Conservation (phyloP, 1,140 invertebrate species). For the Stegodyphus mimosarum region DNA sequence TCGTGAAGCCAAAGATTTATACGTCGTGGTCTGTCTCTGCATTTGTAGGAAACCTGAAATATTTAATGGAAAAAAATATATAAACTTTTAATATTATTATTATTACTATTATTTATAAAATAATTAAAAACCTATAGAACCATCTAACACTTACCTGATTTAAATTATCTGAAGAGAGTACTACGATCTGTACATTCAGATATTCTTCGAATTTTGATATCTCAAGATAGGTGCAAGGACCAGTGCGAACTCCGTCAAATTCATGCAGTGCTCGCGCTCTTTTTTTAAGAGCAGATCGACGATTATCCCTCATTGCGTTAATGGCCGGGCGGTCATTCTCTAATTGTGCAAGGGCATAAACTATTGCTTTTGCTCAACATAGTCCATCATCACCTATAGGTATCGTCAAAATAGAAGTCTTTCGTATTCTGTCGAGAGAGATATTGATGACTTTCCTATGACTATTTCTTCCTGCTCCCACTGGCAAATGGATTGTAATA, state of each 20-base stretch:
- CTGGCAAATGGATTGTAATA: neutral
- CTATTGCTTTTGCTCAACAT: neutral
- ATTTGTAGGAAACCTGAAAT: conserved; percentile 1
- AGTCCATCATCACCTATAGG: neutral
- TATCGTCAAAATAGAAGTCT: neutral
- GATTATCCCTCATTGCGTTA: neutral
- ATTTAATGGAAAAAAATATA: neutral
- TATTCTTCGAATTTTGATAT: neutral
- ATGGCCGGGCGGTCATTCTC: neutral
- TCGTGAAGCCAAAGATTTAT: neutral
- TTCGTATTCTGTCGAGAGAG: neutral
- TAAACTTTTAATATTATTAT: neutral
- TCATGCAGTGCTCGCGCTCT: neutral
- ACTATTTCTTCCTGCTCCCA: neutral
- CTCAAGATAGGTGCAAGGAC: neutral
- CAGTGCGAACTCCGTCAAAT: neutral
- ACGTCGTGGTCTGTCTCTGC: neutral
- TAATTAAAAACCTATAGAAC: neutral
- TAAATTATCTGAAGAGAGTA: neutral
- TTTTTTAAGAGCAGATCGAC: neutral
- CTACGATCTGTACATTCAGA: neutral
- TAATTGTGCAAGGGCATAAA: neutral
- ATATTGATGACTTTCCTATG: neutral
- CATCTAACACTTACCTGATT: neutral
- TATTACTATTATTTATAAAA: too few species aligned